Percentiles rank a stretch among this genome's conserved stretches.
phyloP scores from a whole-genome alignment of 2,797 vertebrate genomes.

The Rachycentron canadum region DNA sequence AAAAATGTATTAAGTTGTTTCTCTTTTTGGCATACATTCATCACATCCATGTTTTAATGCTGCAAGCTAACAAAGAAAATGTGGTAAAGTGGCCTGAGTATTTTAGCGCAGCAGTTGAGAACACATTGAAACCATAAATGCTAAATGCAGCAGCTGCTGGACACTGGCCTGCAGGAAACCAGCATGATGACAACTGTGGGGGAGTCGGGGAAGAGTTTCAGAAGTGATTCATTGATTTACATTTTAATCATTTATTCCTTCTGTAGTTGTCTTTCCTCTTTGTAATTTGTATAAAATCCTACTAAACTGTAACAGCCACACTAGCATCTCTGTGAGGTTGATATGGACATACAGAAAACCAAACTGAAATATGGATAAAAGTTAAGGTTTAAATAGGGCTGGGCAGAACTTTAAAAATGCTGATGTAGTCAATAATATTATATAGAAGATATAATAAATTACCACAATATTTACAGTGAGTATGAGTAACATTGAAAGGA shows the following conservation, averaged over 20 bases:
- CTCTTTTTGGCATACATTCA: conserved; percentile 11
- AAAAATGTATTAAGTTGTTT: conserved; percentile 36
- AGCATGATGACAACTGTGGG: conserved; percentile 37
- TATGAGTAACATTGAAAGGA: neutral
- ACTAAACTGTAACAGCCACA: conserved; percentile 3
- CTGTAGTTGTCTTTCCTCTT: conserved; percentile 11
- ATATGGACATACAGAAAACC: neutral
- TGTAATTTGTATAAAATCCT: conserved; percentile 44
- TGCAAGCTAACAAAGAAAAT: conserved; percentile 23
- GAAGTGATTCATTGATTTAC: conserved; percentile 58
- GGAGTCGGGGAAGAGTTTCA: conserved; percentile 26
- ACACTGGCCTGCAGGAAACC: conserved; percentile 33
- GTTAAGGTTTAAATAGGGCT: neutral
- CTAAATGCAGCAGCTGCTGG: conserved; percentile 30
- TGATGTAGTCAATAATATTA: neutral
- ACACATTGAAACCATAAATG: conserved; percentile 43
- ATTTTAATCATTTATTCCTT: conserved; percentile 21
- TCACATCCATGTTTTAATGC: conserved; percentile 19
- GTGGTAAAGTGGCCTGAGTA: neutral
- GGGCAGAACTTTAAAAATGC: too few relatives aligned
- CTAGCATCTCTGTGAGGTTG: neutral
- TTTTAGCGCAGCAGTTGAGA: neutral
- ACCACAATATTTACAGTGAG: neutral
- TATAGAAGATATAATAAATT: too few relatives aligned
- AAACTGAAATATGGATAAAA: neutral